These are phyloP conservation scores for Agrochola litura DNA, from an alignment of 2,888 invertebrate species.

Conservation along the genomic window DNA sequence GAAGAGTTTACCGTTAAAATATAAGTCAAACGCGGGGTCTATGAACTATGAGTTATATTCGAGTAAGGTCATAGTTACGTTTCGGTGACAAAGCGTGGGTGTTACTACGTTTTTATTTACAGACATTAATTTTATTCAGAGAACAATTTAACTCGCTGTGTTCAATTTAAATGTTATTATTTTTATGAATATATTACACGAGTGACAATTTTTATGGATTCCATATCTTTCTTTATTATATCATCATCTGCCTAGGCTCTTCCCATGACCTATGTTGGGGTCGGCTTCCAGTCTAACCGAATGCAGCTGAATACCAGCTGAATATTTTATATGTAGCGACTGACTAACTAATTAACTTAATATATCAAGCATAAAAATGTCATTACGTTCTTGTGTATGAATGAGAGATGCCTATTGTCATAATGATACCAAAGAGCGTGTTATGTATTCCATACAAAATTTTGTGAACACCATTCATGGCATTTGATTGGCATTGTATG, in stretches of 20 bases:
- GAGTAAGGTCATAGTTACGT: constrained; percentile 58
- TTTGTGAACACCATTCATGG: no score
- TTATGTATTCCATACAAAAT: neutral
- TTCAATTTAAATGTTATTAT: constrained; percentile 59
- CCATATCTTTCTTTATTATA: neutral
- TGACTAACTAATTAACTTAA: no score
- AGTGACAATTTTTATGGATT: neutral
- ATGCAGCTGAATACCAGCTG: no score
- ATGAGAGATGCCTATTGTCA: neutral
- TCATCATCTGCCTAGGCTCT: no score
- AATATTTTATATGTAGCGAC: no score
- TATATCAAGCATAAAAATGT: neutral
- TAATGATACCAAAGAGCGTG: neutral
- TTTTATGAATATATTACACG: constrained; percentile 54
- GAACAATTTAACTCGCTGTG: constrained; percentile 48
- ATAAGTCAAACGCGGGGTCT: constrained; percentile 48
- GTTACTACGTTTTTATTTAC: constrained; percentile 57
- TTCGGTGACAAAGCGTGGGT: constrained; percentile 57
- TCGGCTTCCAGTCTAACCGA: no score
- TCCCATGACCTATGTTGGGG: no score
- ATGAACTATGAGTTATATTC: constrained; percentile 60
- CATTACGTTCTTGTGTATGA: neutral
- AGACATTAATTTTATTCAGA: constrained; percentile 49
- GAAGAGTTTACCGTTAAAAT: constrained; percentile 55
- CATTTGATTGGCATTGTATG: no score